Base-by-base conservation (phyloP, 2,797 vertebrate species). In the Enteromius fasciolatus region DNA sequence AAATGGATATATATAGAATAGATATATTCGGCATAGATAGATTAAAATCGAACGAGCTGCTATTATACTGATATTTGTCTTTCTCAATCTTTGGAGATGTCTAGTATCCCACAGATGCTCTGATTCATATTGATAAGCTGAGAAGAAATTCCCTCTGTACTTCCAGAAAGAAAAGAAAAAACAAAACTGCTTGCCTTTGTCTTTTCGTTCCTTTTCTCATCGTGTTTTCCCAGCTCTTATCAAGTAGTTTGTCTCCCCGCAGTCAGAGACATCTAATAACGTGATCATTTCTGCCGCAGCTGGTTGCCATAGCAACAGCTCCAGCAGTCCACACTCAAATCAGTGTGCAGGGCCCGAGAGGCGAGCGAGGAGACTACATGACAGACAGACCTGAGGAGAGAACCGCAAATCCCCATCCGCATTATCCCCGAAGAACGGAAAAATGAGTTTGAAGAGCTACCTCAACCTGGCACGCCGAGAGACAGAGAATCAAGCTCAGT, bases 221-320 rank as follows among this genome's bases (percentile, higher is more conserved):
- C 44, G 74, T 86, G 64, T 54, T 81, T 79, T 75, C 76, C 36
- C 33, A 87, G 77, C 39, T 66, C 83, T 57, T 86, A 90, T 87
- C 90, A 90, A 91, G 80, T 78, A 57, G 92, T 91, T 88, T 92
- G 88, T 91, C 88, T 67, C 52, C 88, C 78, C 81, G 87, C 89
- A 91, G 89, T 94, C 92, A 92, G 91, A 94, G 92, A 76, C 88
- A 87, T 88, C 91, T 90, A 91, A 92, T 93, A 91, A 93, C 87
- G 90, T 89, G 90, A 93, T 92, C 91, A 90, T 90, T 88, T 92
- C 81, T 91, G 90, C 90, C 78, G 89, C 87, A 86, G 90, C 86
- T 89, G 89, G 89, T 86, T 92, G 85, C 92, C 87, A 91, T 92
- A 91, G 92, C 87, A 91, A 91, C 90, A 82, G 86, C 85, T 85